phyloP scores from a whole-genome alignment of 2,113 vertebrate genomes.

The Indri indri region DNA sequence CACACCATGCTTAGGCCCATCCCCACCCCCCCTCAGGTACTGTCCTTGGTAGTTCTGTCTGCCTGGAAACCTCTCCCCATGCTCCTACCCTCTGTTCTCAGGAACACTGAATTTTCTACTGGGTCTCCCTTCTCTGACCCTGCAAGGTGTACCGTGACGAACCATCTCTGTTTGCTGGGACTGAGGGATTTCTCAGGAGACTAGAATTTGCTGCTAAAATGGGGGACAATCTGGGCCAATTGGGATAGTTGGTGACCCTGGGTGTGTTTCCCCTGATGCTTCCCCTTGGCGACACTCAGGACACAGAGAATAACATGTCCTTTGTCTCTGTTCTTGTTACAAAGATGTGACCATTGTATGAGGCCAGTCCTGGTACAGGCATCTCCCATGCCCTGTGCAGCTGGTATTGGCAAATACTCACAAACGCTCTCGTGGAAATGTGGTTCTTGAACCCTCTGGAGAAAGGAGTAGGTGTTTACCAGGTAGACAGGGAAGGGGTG shows the following conservation, averaged over 20 bases:
- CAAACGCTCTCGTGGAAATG: accelerated
- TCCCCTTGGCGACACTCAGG: too few species aligned
- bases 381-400: accelerated
- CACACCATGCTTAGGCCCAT: accelerated
- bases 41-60: too few species aligned
- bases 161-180: background rate
- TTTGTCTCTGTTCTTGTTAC: background rate
- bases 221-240: background rate
- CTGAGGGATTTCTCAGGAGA: background rate
- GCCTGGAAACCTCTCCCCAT: background rate
- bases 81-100: background rate
- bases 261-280: accelerated
- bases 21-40: too few species aligned
- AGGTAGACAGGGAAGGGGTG: background rate
- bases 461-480: background rate
- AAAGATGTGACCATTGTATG: accelerated
- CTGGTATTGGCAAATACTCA: accelerated
- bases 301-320: background rate
- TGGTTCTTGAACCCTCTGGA: background rate
- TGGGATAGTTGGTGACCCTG: accelerated
- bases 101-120: background rate
- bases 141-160: background rate
- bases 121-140: background rate
- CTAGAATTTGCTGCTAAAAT: background rate
- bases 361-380: background rate